Base-by-base conservation (phyloP, 2,113 vertebrate genomes). In the Dissostichus mawsoni region DNA sequence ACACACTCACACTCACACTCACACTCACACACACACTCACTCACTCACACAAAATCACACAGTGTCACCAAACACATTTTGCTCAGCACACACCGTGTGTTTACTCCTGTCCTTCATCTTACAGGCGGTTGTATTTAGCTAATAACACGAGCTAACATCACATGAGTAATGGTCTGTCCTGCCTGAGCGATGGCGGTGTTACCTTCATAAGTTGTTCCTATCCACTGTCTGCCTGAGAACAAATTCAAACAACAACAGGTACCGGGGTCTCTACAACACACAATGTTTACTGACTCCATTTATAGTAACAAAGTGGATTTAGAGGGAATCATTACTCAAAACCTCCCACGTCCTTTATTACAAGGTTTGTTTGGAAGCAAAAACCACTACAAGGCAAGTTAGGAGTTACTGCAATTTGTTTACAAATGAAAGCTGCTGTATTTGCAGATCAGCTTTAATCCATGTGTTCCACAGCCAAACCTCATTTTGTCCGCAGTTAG, bases 81-180 rank as follows among this genome's bases (percentile, higher is more conserved):
- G 23, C 62, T 73, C 68, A 56, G 29, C 48, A 48, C 59, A 44
- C 48, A 74, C 68, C 17, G 47, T 68, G 41, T 69, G 52, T 85
- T 85, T 81, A 76, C 82, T 77, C 50, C 29, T 76, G 57, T 76
- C 80, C 45, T 74, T 79, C 65, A 45, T 80, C 62, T 66, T 64
- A 45, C 36, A 67, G 84, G 69, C 41, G 74, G 75, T 45, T n/a
- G 47, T 33, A 76, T 68, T 61, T 74, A 77, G 68, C 55, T 79
- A 67, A 65, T 74, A 76, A 86, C 78, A 77, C 50, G 29, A 65
- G 56, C 50, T 47, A 80, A 65, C 71, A 71, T 59, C 55, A 41
- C 61, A 76, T 69, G 69, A 87, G 68, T 80, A 77, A 64, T 78
- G 77, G 20, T n/a, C 58, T 17, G 17, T 77, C 69, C 44, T 48